Percentiles rank a stretch among this genome's conserved stretches.
phyloP scores from a whole-genome alignment of 2,888 invertebrate species.

The Agrotis ipsilon region DNA sequence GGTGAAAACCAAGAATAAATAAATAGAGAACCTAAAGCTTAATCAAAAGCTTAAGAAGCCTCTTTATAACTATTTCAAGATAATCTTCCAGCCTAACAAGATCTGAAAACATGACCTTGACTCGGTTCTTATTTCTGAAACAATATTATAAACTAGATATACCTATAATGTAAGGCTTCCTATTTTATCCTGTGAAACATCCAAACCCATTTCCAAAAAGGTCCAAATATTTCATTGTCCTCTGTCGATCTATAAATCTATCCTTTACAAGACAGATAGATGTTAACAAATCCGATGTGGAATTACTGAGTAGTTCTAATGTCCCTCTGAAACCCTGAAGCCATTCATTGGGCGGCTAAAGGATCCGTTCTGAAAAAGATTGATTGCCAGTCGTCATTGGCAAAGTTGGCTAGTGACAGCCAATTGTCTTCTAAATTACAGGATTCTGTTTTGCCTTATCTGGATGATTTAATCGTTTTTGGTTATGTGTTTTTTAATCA shows the following conservation, averaged over 20 bases:
- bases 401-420: constrained; percentile 68
- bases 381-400: constrained; percentile 71
- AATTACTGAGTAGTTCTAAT: constrained; percentile 72
- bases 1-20: too few relatives aligned
- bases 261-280: constrained; percentile 70
- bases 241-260: constrained; percentile 63
- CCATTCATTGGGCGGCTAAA: constrained; percentile 70
- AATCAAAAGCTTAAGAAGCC: too few relatives aligned
- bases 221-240: constrained; percentile 61
- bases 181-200: constrained; percentile 19
- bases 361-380: constrained; percentile 74
- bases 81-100: not conserved
- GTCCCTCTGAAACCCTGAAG: constrained; percentile 63
- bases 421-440: constrained; percentile 71
- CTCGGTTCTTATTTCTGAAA: not conserved
- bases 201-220: constrained; percentile 42
- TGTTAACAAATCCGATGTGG: constrained; percentile 71
- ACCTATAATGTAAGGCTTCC: not conserved
- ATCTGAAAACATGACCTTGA: not conserved
- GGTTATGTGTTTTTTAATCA: constrained; percentile 3
- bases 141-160: constrained; percentile 23
- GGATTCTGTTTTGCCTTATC: constrained; percentile 47
- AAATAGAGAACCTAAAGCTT: too few relatives aligned
- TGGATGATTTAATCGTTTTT: constrained; percentile 52
- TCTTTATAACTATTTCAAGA: not conserved